Percentiles rank a stretch among this genome's conserved stretches.
Conservation (phyloP, 2,888 invertebrate genomes). For the Lithophane semibrunnea region DNA sequence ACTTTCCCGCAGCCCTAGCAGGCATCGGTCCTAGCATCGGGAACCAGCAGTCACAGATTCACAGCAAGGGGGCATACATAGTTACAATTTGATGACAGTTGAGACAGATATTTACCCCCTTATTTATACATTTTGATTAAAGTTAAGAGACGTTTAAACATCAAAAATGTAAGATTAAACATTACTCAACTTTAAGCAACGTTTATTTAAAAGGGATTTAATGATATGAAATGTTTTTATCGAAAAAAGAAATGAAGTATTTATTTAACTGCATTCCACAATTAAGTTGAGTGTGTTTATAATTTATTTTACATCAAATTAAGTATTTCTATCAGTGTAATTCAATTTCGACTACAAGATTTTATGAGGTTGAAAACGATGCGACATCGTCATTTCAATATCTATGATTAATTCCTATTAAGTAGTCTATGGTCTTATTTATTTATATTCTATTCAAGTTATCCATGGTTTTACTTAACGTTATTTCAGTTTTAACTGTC, state of each 20-base stretch:
- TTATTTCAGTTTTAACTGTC: slow-evolving; percentile 6
- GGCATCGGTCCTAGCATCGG: not conserved
- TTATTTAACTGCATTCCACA: not conserved
- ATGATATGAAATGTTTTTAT: not conserved
- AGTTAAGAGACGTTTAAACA: too few relatives aligned
- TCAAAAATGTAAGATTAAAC: too few relatives aligned
- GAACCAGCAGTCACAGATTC: too few relatives aligned
- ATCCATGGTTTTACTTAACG: slow-evolving; percentile 25
- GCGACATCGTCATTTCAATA: slow-evolving; percentile 8
- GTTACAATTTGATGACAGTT: too few relatives aligned
- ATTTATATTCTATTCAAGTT: not conserved
- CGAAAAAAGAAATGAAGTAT: not conserved
- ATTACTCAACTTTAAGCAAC: too few relatives aligned
- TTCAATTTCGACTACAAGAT: not conserved
- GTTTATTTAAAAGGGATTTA: too few relatives aligned
- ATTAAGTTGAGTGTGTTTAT: not conserved
- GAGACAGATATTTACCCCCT: too few relatives aligned
- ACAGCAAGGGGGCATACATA: too few relatives aligned
- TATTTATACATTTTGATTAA: too few relatives aligned
- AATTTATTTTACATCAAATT: slow-evolving; percentile 28
- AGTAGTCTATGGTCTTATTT: slow-evolving; percentile 18
- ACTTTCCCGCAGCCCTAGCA: too few relatives aligned
- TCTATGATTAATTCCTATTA: slow-evolving; percentile 28
- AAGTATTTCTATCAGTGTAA: not conserved
- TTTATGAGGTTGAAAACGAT: not conserved